phyloP scores from a whole-genome alignment of 2,888 invertebrate genomes.

The Macrosiphum euphorbiae region DNA sequence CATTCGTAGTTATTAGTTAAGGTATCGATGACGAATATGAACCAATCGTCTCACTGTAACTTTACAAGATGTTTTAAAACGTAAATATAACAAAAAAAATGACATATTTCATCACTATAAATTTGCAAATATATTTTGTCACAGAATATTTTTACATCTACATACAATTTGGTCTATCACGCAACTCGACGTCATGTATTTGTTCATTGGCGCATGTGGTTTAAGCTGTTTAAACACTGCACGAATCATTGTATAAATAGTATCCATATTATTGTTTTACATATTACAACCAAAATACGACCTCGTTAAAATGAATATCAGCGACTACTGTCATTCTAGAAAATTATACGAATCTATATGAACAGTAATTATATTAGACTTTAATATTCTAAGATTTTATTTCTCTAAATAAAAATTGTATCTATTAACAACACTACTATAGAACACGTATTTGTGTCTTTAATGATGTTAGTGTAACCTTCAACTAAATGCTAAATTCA shows the following conservation, averaged over 20 bases:
- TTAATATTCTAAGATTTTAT: neutral
- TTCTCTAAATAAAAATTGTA: neutral
- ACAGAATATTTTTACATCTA: conserved; percentile 1
- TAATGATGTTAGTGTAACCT: neutral
- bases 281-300: conserved; percentile 18
- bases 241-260: conserved; percentile 56
- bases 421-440: neutral
- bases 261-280: conserved; percentile 20
- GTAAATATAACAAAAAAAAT: neutral
- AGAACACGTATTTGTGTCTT: neutral
- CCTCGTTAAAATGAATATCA: conserved; percentile 26
- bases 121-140: conserved; percentile 18
- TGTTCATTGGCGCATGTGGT: conserved; percentile 45
- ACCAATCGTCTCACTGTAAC: neutral
- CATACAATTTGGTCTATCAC: conserved; percentile 6
- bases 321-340: neutral
- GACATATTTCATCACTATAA: conserved; percentile 15
- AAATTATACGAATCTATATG: neutral
- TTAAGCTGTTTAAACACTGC: conserved; percentile 55
- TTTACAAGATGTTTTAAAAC: neutral
- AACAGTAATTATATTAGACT: neutral
- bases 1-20: neutral
- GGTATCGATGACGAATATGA: neutral
- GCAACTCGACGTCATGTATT: conserved; percentile 39
- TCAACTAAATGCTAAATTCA: neutral